Evolutionary conservation across 2,797 vertebrate species (phyloP), one percentile per base, ranked within the genome.

Genomic region (Enteromius viviparus): DNA sequence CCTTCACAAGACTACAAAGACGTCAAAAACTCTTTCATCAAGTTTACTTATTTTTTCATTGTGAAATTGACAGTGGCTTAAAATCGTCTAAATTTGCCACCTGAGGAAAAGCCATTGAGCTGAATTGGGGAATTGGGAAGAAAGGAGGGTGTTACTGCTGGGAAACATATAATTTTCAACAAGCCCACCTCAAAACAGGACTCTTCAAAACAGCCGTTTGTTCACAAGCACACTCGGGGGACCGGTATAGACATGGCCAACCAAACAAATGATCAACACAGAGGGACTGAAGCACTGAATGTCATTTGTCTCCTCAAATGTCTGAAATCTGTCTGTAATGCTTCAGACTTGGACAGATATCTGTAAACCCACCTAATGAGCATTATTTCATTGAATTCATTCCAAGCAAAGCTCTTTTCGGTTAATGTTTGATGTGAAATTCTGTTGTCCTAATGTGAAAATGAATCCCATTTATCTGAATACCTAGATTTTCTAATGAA

Each of bases 241-340:
- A 72, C 6, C 2, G 37, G 17, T 80, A 29, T 70, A 60, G 69
- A 72, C 40, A 60, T 17, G 66, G 58, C 15, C 75, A 69, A 64
- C 26, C 64, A 47, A 85, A 70, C 29, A 60, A 80, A 84, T 84
- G 29, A 84, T 69, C 76, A 60, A 65, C 51, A 77, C 65, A 49
- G 19, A 70, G 53, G 17, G 37, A 62, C 14, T 6, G 40, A 62
- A 76, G 55, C 42, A 45, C 49, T 29, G 23, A 58, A 60, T 15
- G 10, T 29, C 14, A 17, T 12, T 17, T 58, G n/a, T 32, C 60
- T 64, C 6, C 55, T 77, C 40, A 77, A 47, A 77, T 65, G 42
- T 65, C 32, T 65, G 21, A 75, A 47, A 40, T 19, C 42, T 49
- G 58, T 34, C 14, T 45, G 68, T 14, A 23, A 21, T 23, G 45